Conservation (phyloP, 92 coral and sea anemone genomes). For the Palythoa caribaeorum region DNA sequence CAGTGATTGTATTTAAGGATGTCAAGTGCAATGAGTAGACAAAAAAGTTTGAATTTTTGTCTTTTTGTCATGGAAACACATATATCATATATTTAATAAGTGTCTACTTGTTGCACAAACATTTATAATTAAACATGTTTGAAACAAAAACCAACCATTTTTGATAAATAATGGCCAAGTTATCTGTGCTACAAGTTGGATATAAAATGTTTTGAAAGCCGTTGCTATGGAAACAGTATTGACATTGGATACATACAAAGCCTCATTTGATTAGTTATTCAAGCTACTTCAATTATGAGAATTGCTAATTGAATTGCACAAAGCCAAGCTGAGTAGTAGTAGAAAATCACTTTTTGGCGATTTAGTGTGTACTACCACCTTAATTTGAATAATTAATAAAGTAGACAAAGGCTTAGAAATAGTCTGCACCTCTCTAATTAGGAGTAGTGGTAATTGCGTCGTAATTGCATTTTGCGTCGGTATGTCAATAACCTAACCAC, state of each 20-base stretch:
- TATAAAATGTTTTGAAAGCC: not conserved
- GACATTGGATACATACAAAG: constrained; percentile 19
- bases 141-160: constrained; percentile 1
- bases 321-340: constrained; percentile 14
- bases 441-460: too few species aligned
- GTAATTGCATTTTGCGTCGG: not conserved
- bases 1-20: constrained; percentile 20
- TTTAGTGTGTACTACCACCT: constrained; percentile 35
- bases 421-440: too few species aligned
- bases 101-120: constrained; percentile 41
- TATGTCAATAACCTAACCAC: not conserved
- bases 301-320: constrained; percentile 8
- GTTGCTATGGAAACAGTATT: constrained; percentile 35
- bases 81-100: not conserved
- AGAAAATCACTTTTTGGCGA: not conserved
- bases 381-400: too few species aligned
- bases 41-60: not conserved
- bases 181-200: constrained; percentile 9
- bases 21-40: constrained; percentile 26
- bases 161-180: not conserved
- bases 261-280: constrained; percentile 7
- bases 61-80: constrained; percentile 12
- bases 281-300: constrained; percentile 2
- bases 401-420: too few species aligned
- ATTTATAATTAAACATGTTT: not conserved